Base-by-base conservation (phyloP, 2,888 invertebrate genomes). In the Dusona sp. region DNA sequence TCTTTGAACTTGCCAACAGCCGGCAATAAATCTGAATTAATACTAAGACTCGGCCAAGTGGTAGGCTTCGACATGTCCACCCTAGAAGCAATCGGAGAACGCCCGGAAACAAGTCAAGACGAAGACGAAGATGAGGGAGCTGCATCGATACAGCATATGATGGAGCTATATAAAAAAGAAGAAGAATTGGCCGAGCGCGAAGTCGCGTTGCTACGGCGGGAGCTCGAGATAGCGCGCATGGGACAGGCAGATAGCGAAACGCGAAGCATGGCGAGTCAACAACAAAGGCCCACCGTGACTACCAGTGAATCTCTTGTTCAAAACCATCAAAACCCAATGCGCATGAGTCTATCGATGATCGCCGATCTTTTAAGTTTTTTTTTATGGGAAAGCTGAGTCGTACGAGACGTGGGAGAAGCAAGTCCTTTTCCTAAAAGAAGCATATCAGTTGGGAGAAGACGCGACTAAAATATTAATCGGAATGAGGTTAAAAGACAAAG, bases 361-460 rank as follows among this genome's bases (percentile, higher is more conserved):
- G 80, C 83, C 13, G 85, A 87, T 6, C 54, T 87, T n/a, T 36
- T 88, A 4, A 85, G 80, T 19, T 78, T 87, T 4, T n/a, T 51
- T 51, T 11, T 19, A 51, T 19, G 48, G 48, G 19, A 51, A 51
- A 88, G 86, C 33, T 84, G 86, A 9, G 87, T 87, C 78, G 11
- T 89, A 82, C 36, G 79, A 72, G 29, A 87, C 16, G 2, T 89
- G 89, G 88, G 65, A 80, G 57, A 77, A 82, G n/a, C 85, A 87
- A 65, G 68, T 89, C 1, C 19, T 82, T 36, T 75, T 89, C 7
- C 22, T 89, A 1, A 64, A 84, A 9, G 61, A 78, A 9, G 65
- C 77, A 9, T 89, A 88, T 48, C 45, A 19, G 0, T 67, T 90
- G 3, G 72, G 86, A 7, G 87, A 90, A 0, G 73, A 85, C 29